phyloP scores from a whole-genome alignment of 2,113 vertebrate species.

The Ancistrus triradiatus region DNA sequence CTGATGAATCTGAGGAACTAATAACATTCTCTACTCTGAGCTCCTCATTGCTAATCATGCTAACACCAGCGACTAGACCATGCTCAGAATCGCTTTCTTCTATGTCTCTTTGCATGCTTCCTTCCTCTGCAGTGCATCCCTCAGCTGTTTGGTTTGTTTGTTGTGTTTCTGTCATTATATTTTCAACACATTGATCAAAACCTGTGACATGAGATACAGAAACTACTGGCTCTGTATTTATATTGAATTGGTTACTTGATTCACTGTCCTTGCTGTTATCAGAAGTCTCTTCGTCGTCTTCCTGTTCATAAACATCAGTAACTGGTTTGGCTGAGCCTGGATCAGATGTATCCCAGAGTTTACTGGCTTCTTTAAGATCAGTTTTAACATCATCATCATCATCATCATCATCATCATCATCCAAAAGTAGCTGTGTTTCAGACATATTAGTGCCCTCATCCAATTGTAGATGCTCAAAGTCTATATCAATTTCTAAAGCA shows the following conservation, averaged over 20 bases:
- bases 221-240: constrained; percentile 18
- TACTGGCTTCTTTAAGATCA: constrained; percentile 25
- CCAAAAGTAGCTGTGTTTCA: constrained; percentile 34
- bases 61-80: constrained; percentile 30
- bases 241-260: constrained; percentile 17
- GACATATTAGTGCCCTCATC: constrained; percentile 35
- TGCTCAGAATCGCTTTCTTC: constrained; percentile 45
- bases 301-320: background rate
- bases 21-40: background rate
- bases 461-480: constrained; percentile 57
- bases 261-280: constrained; percentile 28
- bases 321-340: constrained; percentile 1
- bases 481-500: constrained; percentile 53
- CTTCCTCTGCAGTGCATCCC: constrained; percentile 7
- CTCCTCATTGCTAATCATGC: constrained; percentile 22
- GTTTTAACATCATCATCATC: constrained; percentile 24
- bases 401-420: constrained; percentile 30
- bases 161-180: constrained; percentile 23
- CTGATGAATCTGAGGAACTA: background rate
- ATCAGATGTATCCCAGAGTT: background rate
- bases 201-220: constrained; percentile 35
- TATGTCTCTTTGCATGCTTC: constrained; percentile 29
- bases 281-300: background rate
- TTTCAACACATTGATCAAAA: constrained; percentile 36
- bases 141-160: constrained; percentile 23